Evolutionary conservation across 1,140 invertebrate species (phyloP).

Genomic region (Orussus abietinus): DNA sequence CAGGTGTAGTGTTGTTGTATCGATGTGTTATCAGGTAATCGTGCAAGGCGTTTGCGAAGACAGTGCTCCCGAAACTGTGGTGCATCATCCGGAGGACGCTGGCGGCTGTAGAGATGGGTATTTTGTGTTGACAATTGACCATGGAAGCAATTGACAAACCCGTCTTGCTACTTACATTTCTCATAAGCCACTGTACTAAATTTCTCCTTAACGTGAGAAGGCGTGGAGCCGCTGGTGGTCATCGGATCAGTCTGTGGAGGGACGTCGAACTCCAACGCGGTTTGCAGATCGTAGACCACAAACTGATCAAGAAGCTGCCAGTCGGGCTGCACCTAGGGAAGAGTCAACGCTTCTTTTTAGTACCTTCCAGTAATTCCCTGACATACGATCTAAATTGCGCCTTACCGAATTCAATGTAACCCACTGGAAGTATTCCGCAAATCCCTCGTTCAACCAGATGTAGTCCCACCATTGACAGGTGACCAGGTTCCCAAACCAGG

Average conservation of each 20-base stretch:
- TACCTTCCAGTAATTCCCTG: not conserved
- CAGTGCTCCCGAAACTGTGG: constrained; percentile 61
- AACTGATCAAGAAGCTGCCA: constrained; percentile 37
- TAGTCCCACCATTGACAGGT: constrained; percentile 67
- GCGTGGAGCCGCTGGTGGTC: constrained; percentile 30
- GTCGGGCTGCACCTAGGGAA: constrained; percentile 32
- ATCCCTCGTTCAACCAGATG: constrained; percentile 68
- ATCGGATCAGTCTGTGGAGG: constrained; percentile 27
- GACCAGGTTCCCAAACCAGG: constrained; percentile 68
- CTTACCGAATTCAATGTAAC: constrained; percentile 20
- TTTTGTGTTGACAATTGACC: not conserved
- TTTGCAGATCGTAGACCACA: constrained; percentile 50
- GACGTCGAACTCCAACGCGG: constrained; percentile 32
- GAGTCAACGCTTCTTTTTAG: not conserved
- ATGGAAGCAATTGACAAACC: constrained; percentile 52
- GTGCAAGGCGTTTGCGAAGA: constrained; percentile 59
- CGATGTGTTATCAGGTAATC: constrained; percentile 52
- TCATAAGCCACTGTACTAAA: constrained; percentile 69
- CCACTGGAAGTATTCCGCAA: constrained; percentile 62
- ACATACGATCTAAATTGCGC: too few relatives aligned
- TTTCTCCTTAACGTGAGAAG: constrained; percentile 52
- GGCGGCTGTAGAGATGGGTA: constrained; percentile 48
- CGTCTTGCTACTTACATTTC: constrained; percentile 51
- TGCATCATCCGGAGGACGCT: constrained; percentile 73
- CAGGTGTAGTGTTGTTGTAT: constrained; percentile 58